Base-by-base conservation (phyloP, 1,140 invertebrate genomes). In the Eumaeus atala region DNA sequence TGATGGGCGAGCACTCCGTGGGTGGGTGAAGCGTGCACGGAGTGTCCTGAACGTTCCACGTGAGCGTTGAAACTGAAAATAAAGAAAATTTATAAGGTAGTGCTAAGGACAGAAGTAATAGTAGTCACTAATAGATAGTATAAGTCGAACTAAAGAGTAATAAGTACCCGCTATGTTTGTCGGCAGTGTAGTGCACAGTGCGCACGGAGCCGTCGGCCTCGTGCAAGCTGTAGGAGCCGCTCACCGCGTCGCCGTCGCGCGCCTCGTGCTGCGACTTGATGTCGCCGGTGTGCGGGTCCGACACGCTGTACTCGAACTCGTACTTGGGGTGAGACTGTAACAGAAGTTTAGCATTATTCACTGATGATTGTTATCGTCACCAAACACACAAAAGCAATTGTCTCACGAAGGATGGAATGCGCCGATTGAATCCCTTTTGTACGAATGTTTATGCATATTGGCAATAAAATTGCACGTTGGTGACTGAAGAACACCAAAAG, bases 301-400 rank as follows among this genome's bases (percentile, higher is more conserved):
- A 54, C 14, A 88, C 84, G 37, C 74, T 76, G 72, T 89, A 89
- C 35, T 80, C 63, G 66, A 79, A 89, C 48, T 74, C 70, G 71
- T 88, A 80, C 59, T 72, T 69, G 10, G 74, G 69, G 51, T 74
- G 65, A 1, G 53, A 37, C 55, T 56, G 48, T 16, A 38, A 11
- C n/a, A n/a, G n/a, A n/a, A n/a, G n/a, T n/a, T n/a, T n/a, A n/a
- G n/a, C n/a, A n/a, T n/a, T n/a, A n/a, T n/a, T n/a, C n/a, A n/a
- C n/a, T n/a, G n/a, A n/a, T 16, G 12, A 11, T 50, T 11, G 34
- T 21, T n/a, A n/a, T n/a, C n/a, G n/a, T n/a, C n/a, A n/a, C n/a
- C n/a, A n/a, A n/a, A n/a, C n/a, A n/a, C n/a, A n/a, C n/a, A n/a
- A n/a, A n/a, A n/a, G n/a, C n/a, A n/a, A n/a, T n/a, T n/a, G n/a